These are phyloP conservation scores for Disparrhopalites patrizii DNA, from an alignment of 2,888 invertebrate genomes.

Conservation along the genomic window DNA sequence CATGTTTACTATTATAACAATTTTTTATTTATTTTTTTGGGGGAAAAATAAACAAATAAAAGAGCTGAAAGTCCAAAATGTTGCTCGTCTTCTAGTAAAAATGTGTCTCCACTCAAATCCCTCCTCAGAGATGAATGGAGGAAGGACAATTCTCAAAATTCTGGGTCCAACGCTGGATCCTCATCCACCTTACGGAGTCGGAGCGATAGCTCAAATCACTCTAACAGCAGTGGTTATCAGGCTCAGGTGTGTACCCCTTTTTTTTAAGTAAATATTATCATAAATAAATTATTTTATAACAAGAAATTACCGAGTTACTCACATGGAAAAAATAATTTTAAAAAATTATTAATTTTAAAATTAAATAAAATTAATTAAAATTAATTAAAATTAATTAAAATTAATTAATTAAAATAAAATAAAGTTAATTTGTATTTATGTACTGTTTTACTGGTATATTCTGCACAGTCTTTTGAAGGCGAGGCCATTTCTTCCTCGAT, in stretches of 20 bases:
- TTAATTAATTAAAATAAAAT: neutral
- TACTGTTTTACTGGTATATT: too few relatives aligned
- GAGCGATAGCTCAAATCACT: conserved; percentile 21
- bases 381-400: too few relatives aligned
- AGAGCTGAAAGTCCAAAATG: conserved; percentile 39
- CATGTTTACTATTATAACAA: neutral
- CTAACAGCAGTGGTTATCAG: conserved; percentile 15
- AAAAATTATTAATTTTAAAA: neutral
- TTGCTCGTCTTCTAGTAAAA: conserved; percentile 41
- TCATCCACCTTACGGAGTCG: conserved; percentile 20
- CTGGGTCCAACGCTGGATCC: conserved; percentile 24
- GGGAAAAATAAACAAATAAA: too few relatives aligned
- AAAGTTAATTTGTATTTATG: neutral
- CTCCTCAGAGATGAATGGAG: conserved; percentile 77
- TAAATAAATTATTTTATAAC: neutral
- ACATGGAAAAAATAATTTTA: neutral
- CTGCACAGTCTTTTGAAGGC: conserved; percentile 52
- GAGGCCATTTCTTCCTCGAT: conserved; percentile 49
- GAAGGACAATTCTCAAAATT: conserved; percentile 55
- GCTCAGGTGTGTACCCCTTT: conserved; percentile 11
- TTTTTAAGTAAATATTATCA: neutral
- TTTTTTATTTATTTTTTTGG: neutral
- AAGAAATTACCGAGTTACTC: neutral
- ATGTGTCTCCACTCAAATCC: conserved; percentile 77
- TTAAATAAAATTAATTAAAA: neutral